A percentile compares a stretch with the other conserved stretches of the same genome.
Conservation (phyloP, 2,888 invertebrate genomes). For the Drosophila neutralis region DNA sequence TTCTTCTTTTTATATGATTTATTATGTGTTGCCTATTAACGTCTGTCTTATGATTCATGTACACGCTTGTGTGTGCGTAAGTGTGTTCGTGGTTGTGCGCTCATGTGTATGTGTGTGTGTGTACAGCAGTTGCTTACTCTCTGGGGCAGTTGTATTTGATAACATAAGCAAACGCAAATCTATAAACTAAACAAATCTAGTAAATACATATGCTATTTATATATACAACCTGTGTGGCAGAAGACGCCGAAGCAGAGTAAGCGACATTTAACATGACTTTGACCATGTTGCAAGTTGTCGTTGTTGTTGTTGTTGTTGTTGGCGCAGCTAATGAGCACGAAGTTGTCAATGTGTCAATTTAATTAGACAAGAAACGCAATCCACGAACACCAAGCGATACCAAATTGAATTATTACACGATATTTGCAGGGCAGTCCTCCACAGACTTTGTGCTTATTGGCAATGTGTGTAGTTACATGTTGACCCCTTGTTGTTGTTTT, state of each 20-base stretch:
- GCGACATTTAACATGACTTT: slow-evolving; percentile 58
- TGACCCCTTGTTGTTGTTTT: slow-evolving; percentile 13
- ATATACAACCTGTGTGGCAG: slow-evolving; percentile 7
- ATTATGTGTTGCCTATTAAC: slow-evolving; percentile 80
- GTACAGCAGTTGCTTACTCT: slow-evolving; percentile 8
- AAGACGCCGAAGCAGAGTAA: neutral
- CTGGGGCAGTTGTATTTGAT: slow-evolving; percentile 44
- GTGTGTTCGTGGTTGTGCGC: slow-evolving; percentile 28
- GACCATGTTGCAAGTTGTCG: slow-evolving; percentile 31
- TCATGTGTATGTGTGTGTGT: neutral
- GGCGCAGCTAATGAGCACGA: slow-evolving; percentile 77
- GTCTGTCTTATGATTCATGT: slow-evolving; percentile 50
- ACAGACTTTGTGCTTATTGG: slow-evolving; percentile 19
- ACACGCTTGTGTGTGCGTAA: slow-evolving; percentile 23
- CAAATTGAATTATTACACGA: slow-evolving; percentile 81
- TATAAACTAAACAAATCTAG: slow-evolving; percentile 79
- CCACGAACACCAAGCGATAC: slow-evolving; percentile 57
- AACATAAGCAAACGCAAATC: slow-evolving; percentile 79
- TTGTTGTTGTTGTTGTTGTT: slow-evolving; percentile 23
- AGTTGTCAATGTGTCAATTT: slow-evolving; percentile 83
- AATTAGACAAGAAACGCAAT: slow-evolving; percentile 80
- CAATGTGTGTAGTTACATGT: slow-evolving; percentile 15
- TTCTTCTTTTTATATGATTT: slow-evolving; percentile 60
- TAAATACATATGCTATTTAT: slow-evolving; percentile 66
- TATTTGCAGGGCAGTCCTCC: slow-evolving; percentile 47